These are phyloP conservation scores for Trachemys scripta DNA, from an alignment of 2,113 vertebrate species.

Conservation along the genomic window DNA sequence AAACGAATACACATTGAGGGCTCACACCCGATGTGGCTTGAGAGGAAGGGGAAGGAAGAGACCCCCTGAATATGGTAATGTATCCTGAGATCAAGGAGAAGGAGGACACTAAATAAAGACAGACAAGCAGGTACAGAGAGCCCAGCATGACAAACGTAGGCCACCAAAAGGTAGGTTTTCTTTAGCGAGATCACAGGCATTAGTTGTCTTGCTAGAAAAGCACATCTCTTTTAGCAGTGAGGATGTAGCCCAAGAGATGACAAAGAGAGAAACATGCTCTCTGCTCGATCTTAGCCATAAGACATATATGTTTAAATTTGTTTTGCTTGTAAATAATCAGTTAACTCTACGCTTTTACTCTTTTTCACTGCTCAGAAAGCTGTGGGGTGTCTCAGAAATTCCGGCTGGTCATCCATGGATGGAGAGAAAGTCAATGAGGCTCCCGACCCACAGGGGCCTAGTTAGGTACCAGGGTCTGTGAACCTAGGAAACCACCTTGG, in stretches of 20 bases:
- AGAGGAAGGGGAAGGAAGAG: background rate
- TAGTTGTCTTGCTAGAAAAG: background rate
- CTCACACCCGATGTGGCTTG: background rate
- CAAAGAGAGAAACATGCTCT: background rate
- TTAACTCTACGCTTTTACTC: background rate
- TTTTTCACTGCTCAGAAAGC: background rate
- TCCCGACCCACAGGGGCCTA: background rate
- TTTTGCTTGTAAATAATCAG: background rate
- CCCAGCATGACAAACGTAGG: background rate
- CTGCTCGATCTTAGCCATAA: background rate
- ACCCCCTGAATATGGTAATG: background rate
- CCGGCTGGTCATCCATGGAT: background rate
- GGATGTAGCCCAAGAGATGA: background rate
- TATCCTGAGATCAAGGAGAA: background rate
- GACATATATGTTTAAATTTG: background rate
- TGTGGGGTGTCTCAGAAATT: background rate
- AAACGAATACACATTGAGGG: background rate
- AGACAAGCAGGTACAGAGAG: background rate
- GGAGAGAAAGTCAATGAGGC: background rate
- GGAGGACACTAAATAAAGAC: background rate
- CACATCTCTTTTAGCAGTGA: background rate
- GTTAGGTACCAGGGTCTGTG: background rate
- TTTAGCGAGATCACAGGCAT: background rate
- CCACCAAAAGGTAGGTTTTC: background rate
- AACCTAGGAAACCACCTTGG: fast-evolving